Evolutionary conservation across 1,140 invertebrate species (phyloP).

Genomic region (Branchinecta lindahli): DNA sequence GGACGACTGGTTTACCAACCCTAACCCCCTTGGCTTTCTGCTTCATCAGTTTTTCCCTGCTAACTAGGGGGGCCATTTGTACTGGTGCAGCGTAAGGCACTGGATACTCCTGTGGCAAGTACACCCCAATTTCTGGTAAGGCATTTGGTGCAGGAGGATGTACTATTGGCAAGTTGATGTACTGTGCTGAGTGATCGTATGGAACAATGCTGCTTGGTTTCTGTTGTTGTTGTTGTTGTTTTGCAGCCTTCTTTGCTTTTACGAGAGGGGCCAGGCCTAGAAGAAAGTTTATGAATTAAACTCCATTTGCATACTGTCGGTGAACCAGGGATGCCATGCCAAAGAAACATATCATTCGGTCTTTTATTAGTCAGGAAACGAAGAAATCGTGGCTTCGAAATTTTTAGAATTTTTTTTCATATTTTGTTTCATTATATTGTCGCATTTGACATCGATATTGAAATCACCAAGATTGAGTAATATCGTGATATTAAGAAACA

Average conservation of each 20-base stretch:
- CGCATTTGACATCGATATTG: too few species aligned
- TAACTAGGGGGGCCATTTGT: neutral
- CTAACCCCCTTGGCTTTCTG: neutral
- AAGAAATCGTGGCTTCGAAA: too few species aligned
- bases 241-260: neutral
- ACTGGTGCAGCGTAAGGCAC: neutral
- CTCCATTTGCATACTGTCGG: too few species aligned
- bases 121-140: neutral
- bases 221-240: neutral
- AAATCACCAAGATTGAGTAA: too few species aligned
- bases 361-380: too few species aligned
- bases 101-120: neutral
- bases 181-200: neutral
- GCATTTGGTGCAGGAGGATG: conserved; percentile 1
- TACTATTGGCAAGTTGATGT: neutral
- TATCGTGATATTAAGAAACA: too few species aligned
- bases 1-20: neutral
- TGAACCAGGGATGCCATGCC: too few species aligned
- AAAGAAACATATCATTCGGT: too few species aligned
- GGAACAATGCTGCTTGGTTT: neutral
- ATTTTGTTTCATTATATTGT: too few species aligned
- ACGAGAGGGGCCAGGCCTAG: neutral
- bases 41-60: neutral
- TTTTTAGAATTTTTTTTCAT: too few species aligned
- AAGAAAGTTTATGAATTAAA: neutral